phyloP scores from a whole-genome alignment of 2,113 vertebrate genomes.

The Grantiella picta region DNA sequence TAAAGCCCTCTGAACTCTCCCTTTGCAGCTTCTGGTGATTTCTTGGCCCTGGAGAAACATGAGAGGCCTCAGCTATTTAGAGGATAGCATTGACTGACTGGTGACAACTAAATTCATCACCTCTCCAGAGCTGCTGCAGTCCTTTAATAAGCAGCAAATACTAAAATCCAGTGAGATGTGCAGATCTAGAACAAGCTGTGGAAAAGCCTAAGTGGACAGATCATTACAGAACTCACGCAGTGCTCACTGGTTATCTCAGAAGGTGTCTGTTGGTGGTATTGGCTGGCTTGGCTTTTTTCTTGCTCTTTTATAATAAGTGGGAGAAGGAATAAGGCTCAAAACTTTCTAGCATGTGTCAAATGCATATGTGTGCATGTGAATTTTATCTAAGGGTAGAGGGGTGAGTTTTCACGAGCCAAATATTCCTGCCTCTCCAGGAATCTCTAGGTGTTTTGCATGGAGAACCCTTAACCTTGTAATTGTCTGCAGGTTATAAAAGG shows the following conservation, averaged over 20 bases:
- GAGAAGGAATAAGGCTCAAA: background rate
- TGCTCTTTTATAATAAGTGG: background rate
- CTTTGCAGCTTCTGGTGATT: background rate
- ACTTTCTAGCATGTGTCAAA: background rate
- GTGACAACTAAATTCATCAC: background rate
- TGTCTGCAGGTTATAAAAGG: background rate
- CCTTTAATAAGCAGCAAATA: background rate
- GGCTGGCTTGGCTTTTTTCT: background rate
- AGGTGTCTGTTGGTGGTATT: background rate
- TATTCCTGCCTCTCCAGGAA: background rate
- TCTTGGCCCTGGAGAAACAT: background rate
- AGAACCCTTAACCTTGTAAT: background rate
- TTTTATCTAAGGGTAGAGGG: background rate
- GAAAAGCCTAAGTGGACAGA: background rate
- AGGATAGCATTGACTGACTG: background rate
- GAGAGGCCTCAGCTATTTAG: background rate
- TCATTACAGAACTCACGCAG: background rate
- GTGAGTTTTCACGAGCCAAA: background rate
- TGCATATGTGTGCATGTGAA: background rate
- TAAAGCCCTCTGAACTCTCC: background rate
- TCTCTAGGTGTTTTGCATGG: background rate
- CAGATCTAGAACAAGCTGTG: background rate
- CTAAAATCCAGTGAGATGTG: background rate
- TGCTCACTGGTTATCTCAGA: background rate
- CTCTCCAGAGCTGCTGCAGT: background rate